Conservation (phyloP, 2,797 vertebrate genomes). For the Lacerta viridis region DNA sequence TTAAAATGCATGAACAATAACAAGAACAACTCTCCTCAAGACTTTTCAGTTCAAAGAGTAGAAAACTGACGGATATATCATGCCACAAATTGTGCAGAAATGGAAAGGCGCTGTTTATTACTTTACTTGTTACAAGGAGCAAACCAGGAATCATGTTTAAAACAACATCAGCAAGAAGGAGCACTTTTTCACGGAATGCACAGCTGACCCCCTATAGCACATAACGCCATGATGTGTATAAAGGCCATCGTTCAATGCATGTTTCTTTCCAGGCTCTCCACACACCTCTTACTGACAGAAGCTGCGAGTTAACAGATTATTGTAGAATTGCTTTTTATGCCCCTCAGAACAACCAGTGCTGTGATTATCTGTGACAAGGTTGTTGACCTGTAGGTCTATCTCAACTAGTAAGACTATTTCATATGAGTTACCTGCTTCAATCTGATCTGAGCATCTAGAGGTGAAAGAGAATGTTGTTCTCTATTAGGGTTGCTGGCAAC, state of each 20-base stretch:
- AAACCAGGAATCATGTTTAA: not conserved
- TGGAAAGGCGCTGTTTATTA: slow-evolving; percentile 2
- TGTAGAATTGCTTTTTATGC: not conserved
- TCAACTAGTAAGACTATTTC: not conserved
- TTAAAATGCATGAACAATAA: not conserved
- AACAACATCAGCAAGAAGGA: not conserved
- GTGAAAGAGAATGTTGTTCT: not conserved
- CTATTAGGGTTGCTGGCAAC: not conserved
- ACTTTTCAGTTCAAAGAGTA: slow-evolving; percentile 9
- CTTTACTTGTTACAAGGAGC: not conserved
- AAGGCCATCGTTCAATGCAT: not conserved
- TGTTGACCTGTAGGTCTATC: not conserved
- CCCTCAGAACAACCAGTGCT: not conserved
- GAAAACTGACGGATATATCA: slow-evolving; percentile 11
- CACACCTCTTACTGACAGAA: not conserved
- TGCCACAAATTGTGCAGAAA: slow-evolving; percentile 20
- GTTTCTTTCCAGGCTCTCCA: not conserved
- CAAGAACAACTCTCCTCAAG: not conserved
- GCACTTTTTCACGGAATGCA: not conserved
- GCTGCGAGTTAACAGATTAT: not conserved
- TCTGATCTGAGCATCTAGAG: not conserved
- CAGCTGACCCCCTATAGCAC: not conserved
- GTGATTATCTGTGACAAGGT: not conserved
- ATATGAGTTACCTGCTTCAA: not conserved
- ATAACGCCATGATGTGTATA: not conserved